A percentile compares a stretch with the other conserved stretches of the same genome.
These are phyloP conservation scores for Propsilocerus akamusi DNA, from an alignment of 1,140 invertebrate species.

Conservation along the genomic window DNA sequence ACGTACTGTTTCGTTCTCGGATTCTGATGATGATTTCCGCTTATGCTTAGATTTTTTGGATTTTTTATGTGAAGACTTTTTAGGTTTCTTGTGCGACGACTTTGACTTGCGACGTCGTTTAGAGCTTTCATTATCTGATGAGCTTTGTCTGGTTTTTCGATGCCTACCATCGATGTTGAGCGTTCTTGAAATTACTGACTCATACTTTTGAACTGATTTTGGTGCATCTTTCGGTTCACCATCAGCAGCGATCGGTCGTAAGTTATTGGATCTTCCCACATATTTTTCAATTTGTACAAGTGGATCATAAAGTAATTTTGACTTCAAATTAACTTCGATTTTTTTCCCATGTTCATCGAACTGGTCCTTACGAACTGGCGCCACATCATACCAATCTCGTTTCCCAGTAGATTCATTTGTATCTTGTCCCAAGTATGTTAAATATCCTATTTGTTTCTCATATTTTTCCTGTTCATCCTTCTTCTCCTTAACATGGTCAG, in stretches of 20 bases:
- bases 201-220: conserved; percentile 8
- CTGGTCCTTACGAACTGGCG: conserved; percentile 28
- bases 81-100: not conserved
- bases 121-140: conserved; percentile 6
- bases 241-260: not conserved
- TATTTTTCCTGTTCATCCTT: conserved; percentile 90
- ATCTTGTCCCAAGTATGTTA: conserved; percentile 91
- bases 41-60: conserved; percentile 14
- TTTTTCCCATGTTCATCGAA: conserved; percentile 17
- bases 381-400: conserved; percentile 63
- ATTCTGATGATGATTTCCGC: conserved; percentile 12
- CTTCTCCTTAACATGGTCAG: conserved; percentile 77
- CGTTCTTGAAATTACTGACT: conserved; percentile 3
- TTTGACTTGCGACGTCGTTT: conserved; percentile 7
- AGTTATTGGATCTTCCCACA: conserved; percentile 19
- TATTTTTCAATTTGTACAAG: conserved; percentile 47
- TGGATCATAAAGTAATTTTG: conserved; percentile 51
- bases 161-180: conserved; percentile 13
- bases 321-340: conserved; percentile 36
- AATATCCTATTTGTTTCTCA: conserved; percentile 91
- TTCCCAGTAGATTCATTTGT: conserved; percentile 67
- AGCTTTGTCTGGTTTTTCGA: conserved; percentile 8
- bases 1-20: conserved; percentile 16
- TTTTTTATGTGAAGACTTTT: conserved; percentile 5
- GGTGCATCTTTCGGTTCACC: conserved; percentile 6